Percentiles rank a stretch among this genome's conserved stretches.
Evolutionary conservation across 2,113 vertebrate genomes (phyloP).

Genomic region (Gorsachius goisagi): DNA sequence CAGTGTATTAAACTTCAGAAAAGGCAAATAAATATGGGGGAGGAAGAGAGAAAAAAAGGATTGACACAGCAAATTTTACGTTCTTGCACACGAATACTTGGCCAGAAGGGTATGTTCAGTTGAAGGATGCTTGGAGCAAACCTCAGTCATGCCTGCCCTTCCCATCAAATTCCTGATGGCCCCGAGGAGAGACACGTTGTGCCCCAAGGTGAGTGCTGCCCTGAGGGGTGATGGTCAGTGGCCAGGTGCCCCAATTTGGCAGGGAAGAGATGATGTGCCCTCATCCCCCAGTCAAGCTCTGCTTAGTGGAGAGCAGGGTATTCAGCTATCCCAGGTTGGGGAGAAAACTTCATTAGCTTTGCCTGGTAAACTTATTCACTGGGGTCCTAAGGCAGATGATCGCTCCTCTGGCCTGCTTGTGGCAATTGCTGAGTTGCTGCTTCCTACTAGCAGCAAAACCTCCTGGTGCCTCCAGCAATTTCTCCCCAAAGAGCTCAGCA

Average conservation of each 20-base stretch:
- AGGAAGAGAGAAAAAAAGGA: neutral
- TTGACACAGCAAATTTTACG: neutral
- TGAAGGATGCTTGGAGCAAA: neutral
- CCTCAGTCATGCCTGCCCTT: neutral
- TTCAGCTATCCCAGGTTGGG: neutral
- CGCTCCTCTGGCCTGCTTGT: neutral
- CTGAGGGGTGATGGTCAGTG: rapidly evolving
- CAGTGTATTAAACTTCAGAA: neutral
- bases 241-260: rapidly evolving
- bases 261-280: neutral
- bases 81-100: neutral
- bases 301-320: neutral
- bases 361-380: neutral
- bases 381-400: neutral
- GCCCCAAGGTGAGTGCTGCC: neutral
- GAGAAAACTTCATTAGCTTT: neutral
- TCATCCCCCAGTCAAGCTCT: neutral
- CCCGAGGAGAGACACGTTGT: neutral
- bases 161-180: neutral
- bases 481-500: neutral
- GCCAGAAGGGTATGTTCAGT: neutral
- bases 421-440: neutral
- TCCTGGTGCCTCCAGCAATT: neutral
- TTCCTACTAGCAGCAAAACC: neutral
- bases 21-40: neutral